Evolutionary conservation across 2,113 vertebrate species (phyloP), one percentile per base, ranked within the genome.

Genomic region (Caranx melampygus): DNA sequence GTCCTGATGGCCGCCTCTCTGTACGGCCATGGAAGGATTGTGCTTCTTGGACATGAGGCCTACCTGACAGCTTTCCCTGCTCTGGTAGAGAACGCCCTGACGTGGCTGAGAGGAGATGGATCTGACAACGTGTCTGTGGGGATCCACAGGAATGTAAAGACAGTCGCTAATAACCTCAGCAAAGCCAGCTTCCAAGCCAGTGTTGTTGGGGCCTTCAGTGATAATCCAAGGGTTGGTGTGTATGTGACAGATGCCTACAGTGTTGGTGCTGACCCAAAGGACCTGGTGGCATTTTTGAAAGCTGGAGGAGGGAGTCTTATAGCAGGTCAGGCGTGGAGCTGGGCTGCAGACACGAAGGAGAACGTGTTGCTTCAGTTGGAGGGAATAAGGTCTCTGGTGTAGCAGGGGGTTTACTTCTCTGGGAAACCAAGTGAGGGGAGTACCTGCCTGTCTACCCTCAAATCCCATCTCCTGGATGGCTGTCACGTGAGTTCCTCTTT

Each of bases 371-470:
- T 91, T 3, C 40, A 62, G 12, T 98, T 84, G 93, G 93, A 10
- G 97, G 96, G 21, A 98, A 98, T 81, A 95, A 94, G 10, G 94
- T 98, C 66, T 95, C 93, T 76, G 95, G 95, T 0, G 94, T 97
- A 82, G 94, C 96, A 3, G 97, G 97, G n/a, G 0, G 92, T 98
- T 49, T 97, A 97, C 85, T 96, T 98, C 87, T 96, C 96, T 0
- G 92, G 94, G 31, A 94, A 91, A 0, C 0, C 42, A 0, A 95
- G 87, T 6, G 87, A 92, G 31, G 81, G 2, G 96, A 95, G 4
- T 12, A 89, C 51, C 91, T 96, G 63, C 92, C 95, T 44, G 93
- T 98, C 0, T 92, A 94, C 14, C 93, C 87, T 75, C 90, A 96
- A 72, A 96, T 98, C 85, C 95, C 96, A 21, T 93, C 94, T 96